phyloP scores from a whole-genome alignment of 2,113 vertebrate genomes.

The Chlorodrepanis virens region DNA sequence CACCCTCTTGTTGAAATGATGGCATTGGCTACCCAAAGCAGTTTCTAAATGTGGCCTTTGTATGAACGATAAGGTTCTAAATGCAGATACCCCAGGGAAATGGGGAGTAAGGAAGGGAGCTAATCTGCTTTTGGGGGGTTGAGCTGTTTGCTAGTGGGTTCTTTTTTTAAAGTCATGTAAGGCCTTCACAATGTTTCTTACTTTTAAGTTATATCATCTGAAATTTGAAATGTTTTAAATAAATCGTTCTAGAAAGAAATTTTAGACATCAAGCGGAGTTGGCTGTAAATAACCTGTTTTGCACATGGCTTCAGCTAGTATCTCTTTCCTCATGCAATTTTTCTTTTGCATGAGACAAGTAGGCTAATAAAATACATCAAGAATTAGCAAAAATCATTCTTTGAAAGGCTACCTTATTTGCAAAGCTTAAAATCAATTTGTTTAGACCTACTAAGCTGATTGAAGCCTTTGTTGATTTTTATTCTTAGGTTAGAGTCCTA shows the following conservation, averaged over 20 bases:
- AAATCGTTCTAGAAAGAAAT: neutral
- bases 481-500: neutral
- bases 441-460: neutral
- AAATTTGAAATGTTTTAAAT: neutral
- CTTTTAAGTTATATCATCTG: neutral
- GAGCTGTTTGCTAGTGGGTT: neutral
- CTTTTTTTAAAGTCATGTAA: neutral
- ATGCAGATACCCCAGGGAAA: neutral
- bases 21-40: neutral
- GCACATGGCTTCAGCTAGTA: neutral
- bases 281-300: neutral
- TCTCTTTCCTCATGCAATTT: neutral
- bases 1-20: neutral
- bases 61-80: neutral
- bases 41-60: neutral
- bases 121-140: neutral
- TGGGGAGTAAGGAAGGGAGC: neutral
- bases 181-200: neutral
- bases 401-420: neutral
- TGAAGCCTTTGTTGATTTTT: neutral
- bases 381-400: neutral
- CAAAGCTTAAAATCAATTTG: neutral
- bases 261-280: neutral
- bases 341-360: neutral
- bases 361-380: neutral